Evolutionary conservation across 2,113 vertebrate genomes (phyloP).

Genomic region (Glaucidium brasilianum): DNA sequence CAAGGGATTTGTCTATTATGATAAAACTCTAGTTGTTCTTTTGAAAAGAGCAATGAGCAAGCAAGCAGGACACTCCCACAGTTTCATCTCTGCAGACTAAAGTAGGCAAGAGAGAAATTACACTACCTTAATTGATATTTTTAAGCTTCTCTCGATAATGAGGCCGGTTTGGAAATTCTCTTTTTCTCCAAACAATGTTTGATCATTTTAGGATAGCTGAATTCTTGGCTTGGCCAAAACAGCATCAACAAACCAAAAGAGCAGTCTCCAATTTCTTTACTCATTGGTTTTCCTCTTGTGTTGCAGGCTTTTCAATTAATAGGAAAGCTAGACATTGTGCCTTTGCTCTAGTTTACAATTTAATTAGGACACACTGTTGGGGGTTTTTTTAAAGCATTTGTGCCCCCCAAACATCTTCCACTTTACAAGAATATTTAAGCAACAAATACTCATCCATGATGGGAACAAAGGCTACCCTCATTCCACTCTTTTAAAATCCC

Average conservation of each 20-base stretch:
- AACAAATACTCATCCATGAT: neutral
- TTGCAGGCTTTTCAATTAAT: conserved; percentile 59
- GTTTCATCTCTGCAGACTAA: conserved; percentile 80
- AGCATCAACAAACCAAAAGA: conserved; percentile 59
- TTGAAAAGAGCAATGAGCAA: conserved; percentile 43
- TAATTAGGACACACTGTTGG: neutral
- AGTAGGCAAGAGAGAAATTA: conserved; percentile 76
- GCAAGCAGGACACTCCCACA: conserved; percentile 64
- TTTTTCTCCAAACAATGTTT: conserved; percentile 50
- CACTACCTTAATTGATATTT: conserved; percentile 83
- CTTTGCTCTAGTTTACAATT: neutral
- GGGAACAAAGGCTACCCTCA: neutral
- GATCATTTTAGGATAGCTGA: conserved; percentile 64
- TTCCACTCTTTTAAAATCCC: neutral
- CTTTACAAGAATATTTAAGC: neutral
- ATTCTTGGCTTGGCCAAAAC: conserved; percentile 68
- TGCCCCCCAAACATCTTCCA: neutral
- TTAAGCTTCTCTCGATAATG: conserved; percentile 76
- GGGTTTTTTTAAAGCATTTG: neutral
- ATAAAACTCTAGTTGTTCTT: conserved; percentile 45
- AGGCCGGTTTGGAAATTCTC: conserved; percentile 72
- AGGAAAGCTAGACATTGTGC: neutral
- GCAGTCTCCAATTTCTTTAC: conserved; percentile 53
- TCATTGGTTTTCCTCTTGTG: conserved; percentile 12
- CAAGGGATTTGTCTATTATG: conserved; percentile 44